phyloP scores from a whole-genome alignment of 2,888 invertebrate genomes.

The Scaptomyza tumidula region DNA sequence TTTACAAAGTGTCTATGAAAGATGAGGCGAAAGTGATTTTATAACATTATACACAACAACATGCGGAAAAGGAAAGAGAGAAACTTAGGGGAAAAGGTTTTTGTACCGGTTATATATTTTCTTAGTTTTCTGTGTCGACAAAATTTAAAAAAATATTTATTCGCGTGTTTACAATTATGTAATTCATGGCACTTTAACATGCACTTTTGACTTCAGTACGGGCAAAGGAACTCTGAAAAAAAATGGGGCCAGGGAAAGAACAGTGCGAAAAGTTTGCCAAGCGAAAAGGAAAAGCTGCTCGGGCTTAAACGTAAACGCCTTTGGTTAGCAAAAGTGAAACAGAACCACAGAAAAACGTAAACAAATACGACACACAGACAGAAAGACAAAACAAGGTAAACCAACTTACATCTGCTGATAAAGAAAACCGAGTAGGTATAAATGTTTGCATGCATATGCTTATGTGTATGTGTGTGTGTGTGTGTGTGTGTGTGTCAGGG shows the following conservation, averaged over 20 bases:
- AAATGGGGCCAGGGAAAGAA: slow-evolving; percentile 63
- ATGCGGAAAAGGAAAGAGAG: too few species aligned
- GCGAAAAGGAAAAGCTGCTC: slow-evolving; percentile 37
- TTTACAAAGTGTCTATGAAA: slow-evolving; percentile 32
- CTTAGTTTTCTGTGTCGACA: neutral
- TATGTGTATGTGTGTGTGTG: slow-evolving; percentile 19
- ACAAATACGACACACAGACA: slow-evolving; percentile 63
- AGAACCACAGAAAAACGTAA: slow-evolving; percentile 54
- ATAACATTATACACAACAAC: slow-evolving; percentile 28
- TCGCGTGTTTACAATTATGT: neutral
- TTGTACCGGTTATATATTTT: neutral
- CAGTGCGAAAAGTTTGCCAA: slow-evolving; percentile 40
- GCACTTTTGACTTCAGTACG: slow-evolving; percentile 32
- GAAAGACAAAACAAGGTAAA: slow-evolving; percentile 21
- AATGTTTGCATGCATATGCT: slow-evolving; percentile 1
- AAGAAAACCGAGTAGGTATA: slow-evolving; percentile 57
- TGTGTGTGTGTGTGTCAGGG: neutral
- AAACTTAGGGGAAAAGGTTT: slow-evolving; percentile 9
- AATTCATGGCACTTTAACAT: slow-evolving; percentile 30
- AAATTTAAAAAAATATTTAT: neutral
- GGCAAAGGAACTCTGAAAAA: slow-evolving; percentile 6
- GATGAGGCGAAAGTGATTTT: slow-evolving; percentile 69
- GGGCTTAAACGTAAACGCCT: slow-evolving; percentile 62
- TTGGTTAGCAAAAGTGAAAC: slow-evolving; percentile 74
- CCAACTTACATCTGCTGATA: slow-evolving; percentile 80